Percentiles rank a stretch among this genome's conserved stretches.
phyloP scores from a whole-genome alignment of 2,113 vertebrate species.

The Plecotus auritus region DNA sequence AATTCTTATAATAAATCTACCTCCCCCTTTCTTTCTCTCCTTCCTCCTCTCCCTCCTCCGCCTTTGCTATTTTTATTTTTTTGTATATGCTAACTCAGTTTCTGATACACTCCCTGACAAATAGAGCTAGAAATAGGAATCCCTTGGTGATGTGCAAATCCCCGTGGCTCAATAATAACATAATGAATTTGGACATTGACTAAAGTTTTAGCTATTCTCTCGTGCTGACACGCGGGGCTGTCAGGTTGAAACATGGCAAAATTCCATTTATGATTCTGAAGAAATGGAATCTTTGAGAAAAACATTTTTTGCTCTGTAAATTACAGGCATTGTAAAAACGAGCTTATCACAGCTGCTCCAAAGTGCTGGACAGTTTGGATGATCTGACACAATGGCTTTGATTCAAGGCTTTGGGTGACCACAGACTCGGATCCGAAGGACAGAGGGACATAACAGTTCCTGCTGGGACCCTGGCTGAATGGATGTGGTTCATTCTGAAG shows the following conservation, averaged over 20 bases:
- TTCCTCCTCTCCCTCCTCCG: not conserved
- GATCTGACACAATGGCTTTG: not conserved
- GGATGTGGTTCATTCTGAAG: not conserved
- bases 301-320: conserved; percentile 15
- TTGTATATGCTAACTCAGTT: not conserved
- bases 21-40: not conserved
- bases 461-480: not conserved
- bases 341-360: not conserved
- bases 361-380: not conserved
- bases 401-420: conserved; percentile 9
- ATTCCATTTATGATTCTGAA: conserved; percentile 47
- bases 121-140: not conserved
- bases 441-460: not conserved
- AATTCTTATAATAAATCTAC: not conserved
- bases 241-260: conserved; percentile 14
- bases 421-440: not conserved
- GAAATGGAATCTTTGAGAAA: conserved; percentile 24
- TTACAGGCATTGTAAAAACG: conserved; percentile 17
- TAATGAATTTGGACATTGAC: not conserved
- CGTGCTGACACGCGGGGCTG: not conserved
- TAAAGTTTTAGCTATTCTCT: conserved; percentile 10
- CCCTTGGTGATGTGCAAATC: not conserved
- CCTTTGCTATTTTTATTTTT: not conserved
- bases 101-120: not conserved
- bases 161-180: conserved; percentile 9